Conservation (phyloP, 2,888 invertebrate genomes). For the Drosophila anomelani region DNA sequence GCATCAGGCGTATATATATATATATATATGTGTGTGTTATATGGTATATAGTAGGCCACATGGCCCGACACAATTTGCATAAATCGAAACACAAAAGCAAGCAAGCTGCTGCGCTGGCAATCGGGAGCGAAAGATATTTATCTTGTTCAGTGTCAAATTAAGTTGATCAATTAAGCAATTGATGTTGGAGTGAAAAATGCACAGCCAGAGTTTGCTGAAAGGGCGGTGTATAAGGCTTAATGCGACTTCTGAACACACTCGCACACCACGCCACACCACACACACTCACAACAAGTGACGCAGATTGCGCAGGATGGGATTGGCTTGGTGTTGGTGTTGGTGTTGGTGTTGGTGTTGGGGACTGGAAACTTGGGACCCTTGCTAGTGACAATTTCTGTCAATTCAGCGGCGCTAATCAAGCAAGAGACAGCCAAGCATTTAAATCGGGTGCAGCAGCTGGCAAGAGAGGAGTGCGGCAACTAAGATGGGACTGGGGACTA, state of each 20-base stretch:
- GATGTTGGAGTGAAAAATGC: conserved; percentile 50
- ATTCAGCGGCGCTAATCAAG: conserved; percentile 78
- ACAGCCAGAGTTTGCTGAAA: conserved; percentile 21
- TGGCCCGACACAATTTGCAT: conserved; percentile 74
- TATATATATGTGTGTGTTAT: not conserved
- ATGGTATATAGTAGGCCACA: conserved; percentile 59
- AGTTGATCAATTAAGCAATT: conserved; percentile 83
- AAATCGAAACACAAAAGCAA: conserved; percentile 76
- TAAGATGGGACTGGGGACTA: conserved; percentile 1
- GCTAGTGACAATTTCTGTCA: conserved; percentile 74
- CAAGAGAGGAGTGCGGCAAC: conserved; percentile 1
- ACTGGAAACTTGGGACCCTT: conserved; percentile 8
- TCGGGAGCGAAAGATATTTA: conserved; percentile 75
- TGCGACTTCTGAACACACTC: conserved; percentile 52
- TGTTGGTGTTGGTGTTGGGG: not conserved
- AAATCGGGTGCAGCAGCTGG: conserved; percentile 44
- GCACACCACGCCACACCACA: not conserved
- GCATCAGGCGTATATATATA: conserved; percentile 21
- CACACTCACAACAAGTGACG: conserved; percentile 60
- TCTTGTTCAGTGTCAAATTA: conserved; percentile 80
- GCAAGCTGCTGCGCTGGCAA: conserved; percentile 62
- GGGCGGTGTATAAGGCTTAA: conserved; percentile 28
- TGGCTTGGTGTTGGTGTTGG: conserved; percentile 1
- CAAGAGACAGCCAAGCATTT: conserved; percentile 61
- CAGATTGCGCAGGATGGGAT: conserved; percentile 58